Conservation (phyloP, 2,888 invertebrate genomes). For the Psylliodes chrysocephalus region DNA sequence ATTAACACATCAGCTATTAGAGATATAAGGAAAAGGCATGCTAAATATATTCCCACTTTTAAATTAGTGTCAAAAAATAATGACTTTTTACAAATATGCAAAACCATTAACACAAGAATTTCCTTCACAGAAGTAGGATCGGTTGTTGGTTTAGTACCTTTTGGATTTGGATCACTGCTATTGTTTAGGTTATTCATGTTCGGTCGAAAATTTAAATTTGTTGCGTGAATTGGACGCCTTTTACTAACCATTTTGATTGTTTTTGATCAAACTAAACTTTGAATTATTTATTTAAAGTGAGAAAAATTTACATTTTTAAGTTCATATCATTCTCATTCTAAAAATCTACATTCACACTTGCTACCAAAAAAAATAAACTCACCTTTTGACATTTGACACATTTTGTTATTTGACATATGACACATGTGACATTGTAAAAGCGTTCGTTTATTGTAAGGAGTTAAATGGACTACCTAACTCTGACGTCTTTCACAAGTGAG, state of each 20-base stretch:
- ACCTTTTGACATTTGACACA: too few relatives aligned
- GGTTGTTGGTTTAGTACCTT: constrained; percentile 84
- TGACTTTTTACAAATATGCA: constrained; percentile 88
- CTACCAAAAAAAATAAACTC: too few relatives aligned
- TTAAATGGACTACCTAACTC: too few relatives aligned
- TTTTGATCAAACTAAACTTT: background rate
- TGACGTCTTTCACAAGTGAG: too few relatives aligned
- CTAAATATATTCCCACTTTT: constrained; percentile 87
- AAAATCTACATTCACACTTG: too few relatives aligned
- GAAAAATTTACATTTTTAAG: constrained; percentile 1
- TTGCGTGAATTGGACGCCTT: constrained; percentile 54
- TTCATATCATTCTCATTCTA: background rate
- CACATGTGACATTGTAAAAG: too few relatives aligned
- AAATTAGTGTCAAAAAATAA: constrained; percentile 86
- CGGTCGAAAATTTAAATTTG: constrained; percentile 72
- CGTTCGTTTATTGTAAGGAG: too few relatives aligned
- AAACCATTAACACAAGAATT: constrained; percentile 81
- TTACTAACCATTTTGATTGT: constrained; percentile 44
- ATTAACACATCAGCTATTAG: constrained; percentile 85
- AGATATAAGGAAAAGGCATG: constrained; percentile 84
- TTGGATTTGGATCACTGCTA: constrained; percentile 62
- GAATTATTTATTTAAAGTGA: background rate
- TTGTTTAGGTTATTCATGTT: constrained; percentile 50
- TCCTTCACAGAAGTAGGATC: constrained; percentile 85
- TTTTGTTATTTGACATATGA: too few relatives aligned